Evolutionary conservation across 92 coral and sea anemone genomes (phyloP).

Genomic region (Phenganax marumi): DNA sequence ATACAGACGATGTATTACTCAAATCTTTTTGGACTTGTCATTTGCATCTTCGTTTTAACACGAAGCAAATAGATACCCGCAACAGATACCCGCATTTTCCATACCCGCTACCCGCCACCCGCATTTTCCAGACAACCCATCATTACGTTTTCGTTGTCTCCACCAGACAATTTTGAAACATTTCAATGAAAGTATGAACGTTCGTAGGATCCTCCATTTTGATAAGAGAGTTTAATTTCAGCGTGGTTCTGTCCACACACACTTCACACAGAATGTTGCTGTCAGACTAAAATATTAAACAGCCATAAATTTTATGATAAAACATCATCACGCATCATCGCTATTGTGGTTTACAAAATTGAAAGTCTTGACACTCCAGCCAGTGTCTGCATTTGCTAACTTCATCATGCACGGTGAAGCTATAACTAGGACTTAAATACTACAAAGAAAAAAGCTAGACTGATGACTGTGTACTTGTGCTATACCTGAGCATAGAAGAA

Average conservation of each 20-base stretch:
- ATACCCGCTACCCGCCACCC: too few species aligned
- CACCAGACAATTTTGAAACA: conserved; percentile 50
- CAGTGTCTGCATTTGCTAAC: too few species aligned
- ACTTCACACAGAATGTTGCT: conserved; percentile 70
- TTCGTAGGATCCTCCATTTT: conserved; percentile 63
- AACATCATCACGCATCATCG: background rate
- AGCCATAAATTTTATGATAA: background rate
- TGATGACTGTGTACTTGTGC: background rate
- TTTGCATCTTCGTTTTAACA: too few species aligned
- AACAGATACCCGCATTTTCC: too few species aligned
- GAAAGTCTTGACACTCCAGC: background rate
- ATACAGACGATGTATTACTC: too few species aligned
- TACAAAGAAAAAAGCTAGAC: background rate
- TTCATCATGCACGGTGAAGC: background rate
- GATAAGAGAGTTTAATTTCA: conserved; percentile 62
- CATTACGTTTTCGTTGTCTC: background rate
- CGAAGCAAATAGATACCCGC: too few species aligned
- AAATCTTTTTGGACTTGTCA: too few species aligned
- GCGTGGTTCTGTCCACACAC: conserved; percentile 60
- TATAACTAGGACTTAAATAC: background rate
- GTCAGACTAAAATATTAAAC: conserved; percentile 48
- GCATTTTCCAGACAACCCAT: background rate
- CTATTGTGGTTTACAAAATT: background rate
- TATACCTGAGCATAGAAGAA: conserved; percentile 80
- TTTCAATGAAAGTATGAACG: conserved; percentile 59